Percentiles rank a stretch among this genome's conserved stretches.
Conservation (phyloP, 2,797 vertebrate species). For the Danio choprae region DNA sequence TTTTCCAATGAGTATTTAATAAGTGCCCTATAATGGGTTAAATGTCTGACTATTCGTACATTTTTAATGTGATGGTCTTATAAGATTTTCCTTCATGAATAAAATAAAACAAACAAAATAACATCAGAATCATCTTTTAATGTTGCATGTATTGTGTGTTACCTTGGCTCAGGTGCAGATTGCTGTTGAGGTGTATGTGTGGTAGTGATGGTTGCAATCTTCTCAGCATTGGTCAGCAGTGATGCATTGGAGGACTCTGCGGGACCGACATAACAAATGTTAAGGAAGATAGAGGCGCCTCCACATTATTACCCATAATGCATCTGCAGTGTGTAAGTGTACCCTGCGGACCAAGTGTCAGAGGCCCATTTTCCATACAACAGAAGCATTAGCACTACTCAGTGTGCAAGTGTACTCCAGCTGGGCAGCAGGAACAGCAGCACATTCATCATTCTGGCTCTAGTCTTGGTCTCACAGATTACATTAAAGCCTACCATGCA, state of each 20-base stretch:
- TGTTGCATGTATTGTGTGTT: slow-evolving; percentile 51
- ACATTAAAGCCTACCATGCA: slow-evolving; percentile 14
- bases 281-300: slow-evolving; percentile 21
- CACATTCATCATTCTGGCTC: slow-evolving; percentile 47
- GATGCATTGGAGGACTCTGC: slow-evolving; percentile 97
- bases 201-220: slow-evolving; percentile 98
- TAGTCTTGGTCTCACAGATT: slow-evolving; percentile 26
- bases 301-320: slow-evolving; percentile 48
- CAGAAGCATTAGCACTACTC: slow-evolving; percentile 18
- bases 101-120: background rate
- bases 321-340: slow-evolving; percentile 24
- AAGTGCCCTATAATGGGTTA: too few species aligned
- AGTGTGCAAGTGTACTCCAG: slow-evolving; percentile 6
- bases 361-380: slow-evolving; percentile 26
- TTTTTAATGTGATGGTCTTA: background rate
- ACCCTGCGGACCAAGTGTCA: slow-evolving; percentile 28
- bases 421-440: slow-evolving; percentile 22
- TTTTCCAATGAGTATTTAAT: too few species aligned
- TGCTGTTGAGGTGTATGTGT: slow-evolving; percentile 93
- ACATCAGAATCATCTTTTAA: background rate
- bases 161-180: slow-evolving; percentile 90
- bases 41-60: background rate
- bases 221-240: slow-evolving; percentile 97
- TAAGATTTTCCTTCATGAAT: background rate
- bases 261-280: slow-evolving; percentile 37